Conservation (phyloP, 1,140 invertebrate species). For the Polypedilum vanderplanki region DNA sequence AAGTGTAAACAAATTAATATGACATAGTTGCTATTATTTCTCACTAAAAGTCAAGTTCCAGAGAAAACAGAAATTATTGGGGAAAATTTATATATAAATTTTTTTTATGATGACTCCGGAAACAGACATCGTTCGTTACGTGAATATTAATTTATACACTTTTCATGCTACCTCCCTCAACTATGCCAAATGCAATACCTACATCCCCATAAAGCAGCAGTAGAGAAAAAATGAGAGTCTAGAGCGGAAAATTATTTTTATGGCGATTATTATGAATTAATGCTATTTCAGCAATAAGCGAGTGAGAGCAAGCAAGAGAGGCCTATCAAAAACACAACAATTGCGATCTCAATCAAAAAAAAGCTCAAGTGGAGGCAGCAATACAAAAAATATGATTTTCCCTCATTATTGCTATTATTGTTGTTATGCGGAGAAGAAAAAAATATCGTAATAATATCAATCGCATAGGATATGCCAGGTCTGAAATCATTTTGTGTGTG, state of each 20-base stretch:
- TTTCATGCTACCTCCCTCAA: neutral
- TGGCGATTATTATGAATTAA: constrained; percentile 19
- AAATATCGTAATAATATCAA: neutral
- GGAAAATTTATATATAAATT: neutral
- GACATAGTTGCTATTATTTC: too few relatives aligned
- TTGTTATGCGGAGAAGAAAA: constrained; percentile 3
- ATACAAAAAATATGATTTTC: constrained; percentile 5
- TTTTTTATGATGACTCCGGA: neutral
- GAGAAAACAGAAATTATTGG: neutral
- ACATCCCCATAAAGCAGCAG: too few relatives aligned
- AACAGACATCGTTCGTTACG: neutral
- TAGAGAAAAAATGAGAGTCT: neutral
- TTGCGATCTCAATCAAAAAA: constrained; percentile 12
- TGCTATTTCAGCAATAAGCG: neutral
- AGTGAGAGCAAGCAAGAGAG: neutral
- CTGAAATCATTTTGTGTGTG: neutral
- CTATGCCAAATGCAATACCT: neutral
- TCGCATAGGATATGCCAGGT: neutral
- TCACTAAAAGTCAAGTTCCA: too few relatives aligned
- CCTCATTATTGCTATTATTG: neutral
- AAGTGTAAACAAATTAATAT: too few relatives aligned
- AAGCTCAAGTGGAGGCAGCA: neutral
- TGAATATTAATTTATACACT: neutral
- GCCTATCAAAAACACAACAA: constrained; percentile 12
- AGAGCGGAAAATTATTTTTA: constrained; percentile 7